phyloP scores from a whole-genome alignment of 2,888 invertebrate genomes.

The Myopa testacea region DNA sequence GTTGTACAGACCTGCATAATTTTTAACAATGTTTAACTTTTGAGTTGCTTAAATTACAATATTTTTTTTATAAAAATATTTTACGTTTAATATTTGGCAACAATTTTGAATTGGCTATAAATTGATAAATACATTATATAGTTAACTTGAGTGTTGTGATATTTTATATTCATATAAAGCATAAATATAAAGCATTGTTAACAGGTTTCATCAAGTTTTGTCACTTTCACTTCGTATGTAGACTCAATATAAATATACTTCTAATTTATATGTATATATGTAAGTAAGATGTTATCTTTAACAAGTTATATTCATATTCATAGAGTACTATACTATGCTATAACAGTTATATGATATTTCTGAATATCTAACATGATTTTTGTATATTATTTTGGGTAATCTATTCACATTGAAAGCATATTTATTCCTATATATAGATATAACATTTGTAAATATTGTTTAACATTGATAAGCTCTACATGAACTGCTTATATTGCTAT shows the following conservation, averaged over 20 bases:
- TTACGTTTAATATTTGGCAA: constrained; percentile 12
- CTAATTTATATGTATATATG: not conserved
- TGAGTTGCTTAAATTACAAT: not conserved
- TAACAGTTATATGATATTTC: not conserved
- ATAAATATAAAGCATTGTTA: not conserved
- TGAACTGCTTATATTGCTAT: constrained; percentile 24
- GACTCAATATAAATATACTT: no score
- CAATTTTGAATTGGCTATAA: constrained; percentile 4
- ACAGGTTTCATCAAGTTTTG: not conserved
- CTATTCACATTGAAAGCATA: constrained; percentile 24
- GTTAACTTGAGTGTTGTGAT: constrained; percentile 14
- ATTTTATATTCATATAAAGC: not conserved
- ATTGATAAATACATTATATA: not conserved
- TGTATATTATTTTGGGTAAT: constrained; percentile 4
- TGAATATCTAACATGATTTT: not conserved
- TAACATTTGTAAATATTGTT: not conserved
- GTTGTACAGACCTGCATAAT: not conserved
- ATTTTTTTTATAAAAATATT: constrained; percentile 5
- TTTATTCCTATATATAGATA: not conserved
- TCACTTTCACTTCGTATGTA: no score
- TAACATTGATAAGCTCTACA: constrained; percentile 19
- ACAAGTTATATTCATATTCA: not conserved
- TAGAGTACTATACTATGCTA: not conserved
- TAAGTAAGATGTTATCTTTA: not conserved
- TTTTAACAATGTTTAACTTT: constrained; percentile 32